These are phyloP conservation scores for Drosophila azteca DNA, from an alignment of 1,140 invertebrate species.

Conservation along the genomic window DNA sequence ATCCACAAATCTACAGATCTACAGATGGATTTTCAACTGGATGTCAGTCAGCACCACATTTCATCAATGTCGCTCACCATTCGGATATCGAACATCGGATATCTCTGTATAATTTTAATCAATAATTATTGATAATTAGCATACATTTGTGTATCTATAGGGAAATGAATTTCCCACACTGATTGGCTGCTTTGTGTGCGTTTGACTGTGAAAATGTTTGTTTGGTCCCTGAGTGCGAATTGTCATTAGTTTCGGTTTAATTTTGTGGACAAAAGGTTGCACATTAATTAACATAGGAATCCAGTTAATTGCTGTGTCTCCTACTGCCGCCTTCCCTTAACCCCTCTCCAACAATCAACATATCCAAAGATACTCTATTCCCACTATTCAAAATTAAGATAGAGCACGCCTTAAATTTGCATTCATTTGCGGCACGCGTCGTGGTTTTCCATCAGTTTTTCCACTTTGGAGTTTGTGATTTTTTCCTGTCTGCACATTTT, in stretches of 20 bases:
- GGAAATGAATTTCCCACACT: slow-evolving; percentile 32
- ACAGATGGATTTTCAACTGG: slow-evolving; percentile 15
- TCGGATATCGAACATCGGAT: slow-evolving; percentile 1
- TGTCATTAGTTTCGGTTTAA: slow-evolving; percentile 23
- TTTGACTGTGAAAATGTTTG: slow-evolving; percentile 30
- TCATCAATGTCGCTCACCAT: slow-evolving; percentile 65
- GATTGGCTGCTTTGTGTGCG: slow-evolving; percentile 41
- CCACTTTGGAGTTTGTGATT: slow-evolving; percentile 25
- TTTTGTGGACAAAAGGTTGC: slow-evolving; percentile 42
- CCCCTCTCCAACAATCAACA: slow-evolving; percentile 7
- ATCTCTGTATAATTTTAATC: slow-evolving; percentile 27
- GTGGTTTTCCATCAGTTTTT: slow-evolving; percentile 27
- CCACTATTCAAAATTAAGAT: slow-evolving; percentile 4
- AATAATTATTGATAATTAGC: slow-evolving; percentile 60
- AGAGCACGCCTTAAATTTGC: slow-evolving; percentile 33
- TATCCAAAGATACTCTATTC: slow-evolving; percentile 15
- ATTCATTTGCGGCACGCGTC: slow-evolving; percentile 57
- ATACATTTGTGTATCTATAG: slow-evolving; percentile 40
- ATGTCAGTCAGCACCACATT: slow-evolving; percentile 57
- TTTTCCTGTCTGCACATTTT: slow-evolving; percentile 36
- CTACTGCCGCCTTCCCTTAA: background rate
- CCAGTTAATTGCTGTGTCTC: slow-evolving; percentile 44
- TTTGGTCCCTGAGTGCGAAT: slow-evolving; percentile 35
- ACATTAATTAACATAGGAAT: slow-evolving; percentile 61
- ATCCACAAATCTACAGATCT: background rate